Evolutionary conservation across 92 coral and sea anemone species (phyloP), one percentile per base, ranked within the genome.

Genomic region (Nematostella vectensis): DNA sequence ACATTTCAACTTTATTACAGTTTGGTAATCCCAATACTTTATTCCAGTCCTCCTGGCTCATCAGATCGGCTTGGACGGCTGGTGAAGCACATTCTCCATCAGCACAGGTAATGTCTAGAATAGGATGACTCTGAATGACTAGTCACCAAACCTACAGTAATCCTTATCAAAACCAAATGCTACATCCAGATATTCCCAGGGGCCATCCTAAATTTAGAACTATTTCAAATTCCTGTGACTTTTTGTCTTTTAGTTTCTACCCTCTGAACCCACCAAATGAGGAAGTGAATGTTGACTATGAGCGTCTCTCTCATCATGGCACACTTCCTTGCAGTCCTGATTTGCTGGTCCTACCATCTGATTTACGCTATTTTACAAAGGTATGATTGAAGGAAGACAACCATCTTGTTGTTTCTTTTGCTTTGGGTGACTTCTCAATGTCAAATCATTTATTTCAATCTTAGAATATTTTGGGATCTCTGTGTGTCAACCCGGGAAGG

Each of bases 401-500:
- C 3, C 39, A 22, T 10, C 25, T 40, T 25, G 50, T 4, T 2
- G 19, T 58, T 6, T 55, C 15, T 15, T 21, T 25, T 19, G 1
- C 26, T 15, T 33, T 33, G 40, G 40, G 40, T 6, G 40, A 33
- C 15, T 33, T 33, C 15, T 15, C 40, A 33, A n/a, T n/a, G n/a
- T n/a, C 15, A 6, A 33, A 6, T 33, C 40, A 33, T 33, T 33
- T 6, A 63, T 36, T 10, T 25, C 67, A 16, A 50, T 57, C 54
- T 21, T 55, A 91, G 98, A 89, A 91, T 22, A 72, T 74, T 27
- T 70, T 81, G 48, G 98, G 98, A 1, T 82, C 85, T 31, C 66
- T 91, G 26, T 86, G 98, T 62, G 54, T 91, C n/a, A 91, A 91
- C 51, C 98, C 98, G 22, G 98, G 98, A 12, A 68, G 98, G 25